These are phyloP conservation scores for Deroplatys truncata DNA, from an alignment of 2,888 invertebrate genomes.

Conservation along the genomic window DNA sequence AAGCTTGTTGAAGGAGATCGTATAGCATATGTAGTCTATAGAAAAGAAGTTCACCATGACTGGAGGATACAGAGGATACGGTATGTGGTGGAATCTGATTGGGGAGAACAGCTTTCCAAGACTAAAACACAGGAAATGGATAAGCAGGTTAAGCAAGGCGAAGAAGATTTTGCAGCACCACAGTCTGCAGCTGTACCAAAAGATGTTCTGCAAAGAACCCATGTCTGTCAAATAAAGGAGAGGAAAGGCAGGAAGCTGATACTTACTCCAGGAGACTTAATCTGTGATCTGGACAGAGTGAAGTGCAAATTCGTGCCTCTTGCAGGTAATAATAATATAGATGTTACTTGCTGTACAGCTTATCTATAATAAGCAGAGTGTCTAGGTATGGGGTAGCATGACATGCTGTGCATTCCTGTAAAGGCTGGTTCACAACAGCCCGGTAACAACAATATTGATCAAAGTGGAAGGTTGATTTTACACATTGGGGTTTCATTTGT, in stretches of 20 bases:
- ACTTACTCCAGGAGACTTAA: conserved; percentile 53
- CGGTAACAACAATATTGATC: no score
- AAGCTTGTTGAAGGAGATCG: conserved; percentile 51
- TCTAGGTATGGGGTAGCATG: no score
- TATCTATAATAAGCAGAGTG: no score
- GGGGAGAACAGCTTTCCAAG: conserved; percentile 41
- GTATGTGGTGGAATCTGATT: conserved; percentile 50
- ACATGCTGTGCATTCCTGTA: no score
- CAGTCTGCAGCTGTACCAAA: background rate
- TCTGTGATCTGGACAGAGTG: conserved; percentile 58
- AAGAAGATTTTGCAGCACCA: background rate
- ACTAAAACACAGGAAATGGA: background rate
- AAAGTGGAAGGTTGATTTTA: no score
- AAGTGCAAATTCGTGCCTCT: conserved; percentile 51
- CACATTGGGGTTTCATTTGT: no score
- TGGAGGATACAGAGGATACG: conserved; percentile 56
- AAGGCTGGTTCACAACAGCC: no score
- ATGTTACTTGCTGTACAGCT: no score
- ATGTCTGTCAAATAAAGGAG: conserved; percentile 44
- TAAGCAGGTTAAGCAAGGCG: no score
- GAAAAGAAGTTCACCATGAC: conserved; percentile 44
- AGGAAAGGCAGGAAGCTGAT: conserved; percentile 44
- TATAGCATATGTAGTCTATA: conserved; percentile 55
- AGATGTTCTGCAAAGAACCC: conserved; percentile 30
- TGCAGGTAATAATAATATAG: conserved; percentile 2